Base-by-base conservation (phyloP, 2,888 invertebrate species). In the Spodoptera exigua region DNA sequence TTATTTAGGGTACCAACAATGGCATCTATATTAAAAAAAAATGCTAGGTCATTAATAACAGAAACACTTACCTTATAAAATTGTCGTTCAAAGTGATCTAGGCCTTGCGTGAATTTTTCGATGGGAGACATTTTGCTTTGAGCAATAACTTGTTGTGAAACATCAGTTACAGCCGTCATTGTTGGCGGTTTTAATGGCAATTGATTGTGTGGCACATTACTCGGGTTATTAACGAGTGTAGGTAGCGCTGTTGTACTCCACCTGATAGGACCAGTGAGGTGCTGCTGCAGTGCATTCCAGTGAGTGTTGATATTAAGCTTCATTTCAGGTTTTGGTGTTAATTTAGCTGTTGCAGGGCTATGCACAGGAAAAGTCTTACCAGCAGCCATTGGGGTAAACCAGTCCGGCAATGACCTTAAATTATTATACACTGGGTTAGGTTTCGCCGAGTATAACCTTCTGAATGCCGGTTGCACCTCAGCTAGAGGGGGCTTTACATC, bases 31-130 rank as follows among this genome's bases (percentile, higher is more conserved):
- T 5, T 27, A 27, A 27, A 27, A 27, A 27, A 27, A 1, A 27
- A 27, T 9, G 27, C 5, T 27, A 27, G 9, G 27, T 27, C 7
- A 9, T 27, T 21, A 27, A 27, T 9, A 27, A 27, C 7, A 37
- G 9, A 34, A 52, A 51, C 46, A 66, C 80, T 76, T 70, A 81
- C 81, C 78, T 49, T 62, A 53, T 79, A 79, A 68, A 82, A 80
- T 55, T 71, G 63, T 34, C 76, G 65, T 60, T 81, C 80, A 27
- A 82, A 74, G 10, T 36, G 18, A 53, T 80, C 78, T 16, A 82
- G 61, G 13, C 64, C 62, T 43, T 62, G 35, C 36, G 59, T 35
- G 52, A 79, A 81, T 54, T 68, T 68, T n/a, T 68, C 57, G 44
- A 56, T 36, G 5, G 57, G 14, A 10, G 57, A 36, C n/a, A 56